Base-by-base conservation (phyloP, 2,888 invertebrate species). In the Pristionchus fissidentatus region DNA sequence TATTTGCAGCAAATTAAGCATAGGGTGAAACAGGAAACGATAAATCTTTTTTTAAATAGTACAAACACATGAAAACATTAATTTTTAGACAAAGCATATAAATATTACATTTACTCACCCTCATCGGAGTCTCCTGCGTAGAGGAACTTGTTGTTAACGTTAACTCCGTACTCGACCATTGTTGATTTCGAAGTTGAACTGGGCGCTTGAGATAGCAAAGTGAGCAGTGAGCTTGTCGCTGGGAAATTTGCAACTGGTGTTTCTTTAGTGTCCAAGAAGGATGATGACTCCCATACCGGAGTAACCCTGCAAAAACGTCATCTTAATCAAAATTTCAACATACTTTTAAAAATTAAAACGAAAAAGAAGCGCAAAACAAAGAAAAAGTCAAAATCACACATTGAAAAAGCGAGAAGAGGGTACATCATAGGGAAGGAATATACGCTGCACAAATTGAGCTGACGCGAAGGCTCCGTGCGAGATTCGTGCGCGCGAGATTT, bases 121-220 rank as follows among this genome's bases (percentile, higher is more conserved):
- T 89, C 90, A 84, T 90, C 91, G 75, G 85, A 84, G 83, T 88
- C 88, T 84, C 88, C 88, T 83, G 88, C 85, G 83, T 87, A 87
- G 84, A 86, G 87, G 87, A 90, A 91, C 86, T 90, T 90, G 88
- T 91, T 91, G 86, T 89, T 87, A 35, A 88, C 86, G 82, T 87
- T 86, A 83, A 86, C 85, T 80, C 91, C 90, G 90, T 91, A 91
- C 85, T 89, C 89, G 55, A 86, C 82, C 85, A 85, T 87, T 78
- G 52, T 84, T 85, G 85, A 60, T 41, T 38, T 32, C 22, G 8
- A 32, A 77, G 49, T 77, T 46, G n/a, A 22, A 35, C 29, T 49
- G 49, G 10, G 49, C 46, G 46, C 32, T 77, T 49, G 75, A 77
- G 35, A 32, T 5, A 77, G 55, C 41, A 49, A 83, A 73, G 80